phyloP scores from a whole-genome alignment of 1,140 invertebrate species.

The Drosophila kanapiae region DNA sequence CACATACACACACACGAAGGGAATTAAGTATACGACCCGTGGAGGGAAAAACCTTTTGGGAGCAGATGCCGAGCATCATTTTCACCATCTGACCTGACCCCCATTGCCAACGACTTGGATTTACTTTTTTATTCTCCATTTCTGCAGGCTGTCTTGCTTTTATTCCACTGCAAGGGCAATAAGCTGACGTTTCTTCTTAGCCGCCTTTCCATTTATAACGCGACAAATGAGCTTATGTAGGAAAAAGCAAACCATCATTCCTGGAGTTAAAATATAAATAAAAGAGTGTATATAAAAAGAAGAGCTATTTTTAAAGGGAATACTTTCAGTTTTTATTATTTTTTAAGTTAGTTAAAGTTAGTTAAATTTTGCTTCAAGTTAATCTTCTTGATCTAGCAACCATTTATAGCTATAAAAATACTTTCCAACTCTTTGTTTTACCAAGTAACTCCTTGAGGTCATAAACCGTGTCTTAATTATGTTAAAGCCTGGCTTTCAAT shows the following conservation, averaged over 20 bases:
- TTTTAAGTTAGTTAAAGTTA: background rate
- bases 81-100: conserved; percentile 50
- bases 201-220: conserved; percentile 20
- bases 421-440: background rate
- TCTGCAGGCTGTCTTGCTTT: conserved; percentile 14
- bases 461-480: conserved; percentile 65
- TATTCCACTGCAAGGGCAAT: conserved; percentile 15
- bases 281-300: background rate
- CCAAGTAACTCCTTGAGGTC: conserved; percentile 9
- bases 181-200: conserved; percentile 37
- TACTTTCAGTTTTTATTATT: background rate
- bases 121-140: conserved; percentile 40
- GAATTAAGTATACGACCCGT: conserved; percentile 47
- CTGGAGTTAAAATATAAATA: conserved; percentile 10
- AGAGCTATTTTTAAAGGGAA: background rate
- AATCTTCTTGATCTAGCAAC: too few relatives aligned
- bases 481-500: conserved; percentile 44
- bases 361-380: background rate
- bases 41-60: conserved; percentile 31
- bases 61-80: conserved; percentile 45
- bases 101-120: conserved; percentile 34
- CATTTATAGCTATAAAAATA: background rate
- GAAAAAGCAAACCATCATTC: conserved; percentile 4
- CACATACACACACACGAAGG: conserved; percentile 8
- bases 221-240: conserved; percentile 39